These are phyloP conservation scores for Abrostola tripartita DNA, from an alignment of 2,888 invertebrate species.

Conservation along the genomic window DNA sequence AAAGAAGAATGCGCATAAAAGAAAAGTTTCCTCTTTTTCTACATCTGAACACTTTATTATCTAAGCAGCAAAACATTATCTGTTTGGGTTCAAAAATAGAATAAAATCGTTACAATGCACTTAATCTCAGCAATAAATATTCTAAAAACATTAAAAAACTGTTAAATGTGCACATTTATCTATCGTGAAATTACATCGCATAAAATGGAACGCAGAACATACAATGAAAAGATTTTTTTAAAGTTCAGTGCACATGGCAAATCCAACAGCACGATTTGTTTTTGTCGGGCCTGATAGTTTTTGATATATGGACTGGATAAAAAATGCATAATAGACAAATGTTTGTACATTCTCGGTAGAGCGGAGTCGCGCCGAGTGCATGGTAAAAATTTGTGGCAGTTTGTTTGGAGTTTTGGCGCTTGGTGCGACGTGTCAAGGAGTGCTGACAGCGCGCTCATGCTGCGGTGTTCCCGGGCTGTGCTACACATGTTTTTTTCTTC, in stretches of 20 bases:
- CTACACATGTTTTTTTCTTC: conserved; percentile 62
- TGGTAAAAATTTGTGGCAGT: conserved; percentile 73
- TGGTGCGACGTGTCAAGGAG: conserved; percentile 56
- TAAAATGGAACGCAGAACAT: conserved; percentile 54
- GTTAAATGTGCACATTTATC: conserved; percentile 44
- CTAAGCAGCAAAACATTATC: not conserved
- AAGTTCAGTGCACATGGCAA: conserved; percentile 70
- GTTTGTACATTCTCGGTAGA: conserved; percentile 68
- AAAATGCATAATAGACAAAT: conserved; percentile 75
- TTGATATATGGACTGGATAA: conserved; percentile 73
- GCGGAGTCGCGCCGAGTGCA: conserved; percentile 59
- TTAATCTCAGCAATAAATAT: conserved; percentile 12
- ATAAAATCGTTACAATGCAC: not conserved
- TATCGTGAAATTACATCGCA: conserved; percentile 51
- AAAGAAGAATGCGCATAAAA: no score
- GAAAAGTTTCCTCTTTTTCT: no score
- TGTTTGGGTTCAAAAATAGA: not conserved
- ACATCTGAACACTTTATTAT: not conserved
- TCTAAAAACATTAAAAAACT: conserved; percentile 33
- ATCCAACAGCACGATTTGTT: conserved; percentile 72
- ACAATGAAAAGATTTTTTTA: conserved; percentile 65
- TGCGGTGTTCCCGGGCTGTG: conserved; percentile 51
- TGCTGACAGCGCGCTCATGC: conserved; percentile 56
- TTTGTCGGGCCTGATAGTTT: conserved; percentile 72
- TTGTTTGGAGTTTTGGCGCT: conserved; percentile 71